Evolutionary conservation across 2,888 invertebrate species (phyloP), one percentile per base, ranked within the genome.

Genomic region (Caenorhabditis sp.): DNA sequence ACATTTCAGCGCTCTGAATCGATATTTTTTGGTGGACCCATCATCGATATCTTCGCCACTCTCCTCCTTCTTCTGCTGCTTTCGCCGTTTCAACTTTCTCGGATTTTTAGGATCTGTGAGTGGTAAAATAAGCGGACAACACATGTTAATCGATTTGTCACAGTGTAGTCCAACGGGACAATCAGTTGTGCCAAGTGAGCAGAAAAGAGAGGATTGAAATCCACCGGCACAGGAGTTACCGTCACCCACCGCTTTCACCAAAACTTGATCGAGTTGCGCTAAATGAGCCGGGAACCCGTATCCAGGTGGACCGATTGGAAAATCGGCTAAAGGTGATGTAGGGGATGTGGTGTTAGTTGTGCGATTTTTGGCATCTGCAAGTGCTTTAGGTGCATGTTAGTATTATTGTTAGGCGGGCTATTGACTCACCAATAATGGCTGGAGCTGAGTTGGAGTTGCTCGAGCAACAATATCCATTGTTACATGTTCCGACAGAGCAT

Each of bases 401-500:
- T 21, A 31, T 61, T 71, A 26, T 54, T 21, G 68, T 70, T 62
- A 62, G 70, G 43, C 52, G 36, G 58, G 54, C 20, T 38, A 38
- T 12, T 52, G 66, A 80, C 80, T 70, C 27, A 80, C 80, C 63
- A 36, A 80, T 77, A 62, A 80, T 75, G 26, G 75, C 64, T 53
- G 74, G 63, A 10, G 67, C 59, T 4, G 61, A 61, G 63, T 63
- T 64, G 59, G 63, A 61, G 52, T 60, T 60, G 61, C 79, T 79
- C 23, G 77, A 81, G 78, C 86, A 86, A 76, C 86, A 86, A 71
- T 86, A 85, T 70, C 86, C 87, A 67, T 86, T 85, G 83, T 86
- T 86, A 70, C 87, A 87, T 63, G 82, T 84, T 73, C 87, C 87
- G 59, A 72, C 63, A 31, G 75, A 77, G 81, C 87, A 87, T 14